phyloP scores from a whole-genome alignment of 1,140 invertebrate species.

The Trichoplusia ni region DNA sequence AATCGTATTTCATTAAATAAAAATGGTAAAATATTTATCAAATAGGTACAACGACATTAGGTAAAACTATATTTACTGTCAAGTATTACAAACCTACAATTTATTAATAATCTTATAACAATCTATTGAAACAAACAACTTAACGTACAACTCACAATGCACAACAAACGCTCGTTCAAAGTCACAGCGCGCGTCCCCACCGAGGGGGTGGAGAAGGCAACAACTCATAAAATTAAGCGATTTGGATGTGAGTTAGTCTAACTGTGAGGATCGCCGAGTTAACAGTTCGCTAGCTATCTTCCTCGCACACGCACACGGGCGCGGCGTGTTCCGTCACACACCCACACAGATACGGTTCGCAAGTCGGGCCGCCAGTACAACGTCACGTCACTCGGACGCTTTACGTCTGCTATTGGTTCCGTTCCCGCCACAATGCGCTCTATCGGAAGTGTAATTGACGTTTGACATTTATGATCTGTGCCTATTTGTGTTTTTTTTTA shows the following conservation, averaged over 20 bases:
- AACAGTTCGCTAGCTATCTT: slow-evolving; percentile 61
- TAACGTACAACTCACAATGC: neutral
- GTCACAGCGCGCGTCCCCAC: slow-evolving; percentile 48
- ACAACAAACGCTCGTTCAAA: slow-evolving; percentile 49
- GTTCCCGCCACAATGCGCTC: slow-evolving; percentile 55
- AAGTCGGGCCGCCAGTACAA: slow-evolving; percentile 42
- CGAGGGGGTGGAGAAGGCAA: slow-evolving; percentile 80
- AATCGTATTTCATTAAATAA: too few relatives aligned
- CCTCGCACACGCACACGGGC: slow-evolving; percentile 45
- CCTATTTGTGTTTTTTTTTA: slow-evolving; percentile 42
- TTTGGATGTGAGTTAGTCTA: slow-evolving; percentile 81
- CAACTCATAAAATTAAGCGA: slow-evolving; percentile 83
- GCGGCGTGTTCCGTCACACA: slow-evolving; percentile 25
- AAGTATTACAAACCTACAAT: too few relatives aligned
- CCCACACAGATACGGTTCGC: slow-evolving; percentile 40
- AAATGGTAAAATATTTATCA: too few relatives aligned
- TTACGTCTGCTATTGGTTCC: slow-evolving; percentile 33
- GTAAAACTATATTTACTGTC: too few relatives aligned
- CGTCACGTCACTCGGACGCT: slow-evolving; percentile 36
- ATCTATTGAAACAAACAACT: too few relatives aligned
- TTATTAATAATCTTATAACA: too few relatives aligned
- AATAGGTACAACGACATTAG: too few relatives aligned
- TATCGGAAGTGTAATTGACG: slow-evolving; percentile 49
- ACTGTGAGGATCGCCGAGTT: slow-evolving; percentile 76
- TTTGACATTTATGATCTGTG: slow-evolving; percentile 52